Base-by-base conservation (phyloP, 2,113 vertebrate species). In the Enhydra lutris region DNA sequence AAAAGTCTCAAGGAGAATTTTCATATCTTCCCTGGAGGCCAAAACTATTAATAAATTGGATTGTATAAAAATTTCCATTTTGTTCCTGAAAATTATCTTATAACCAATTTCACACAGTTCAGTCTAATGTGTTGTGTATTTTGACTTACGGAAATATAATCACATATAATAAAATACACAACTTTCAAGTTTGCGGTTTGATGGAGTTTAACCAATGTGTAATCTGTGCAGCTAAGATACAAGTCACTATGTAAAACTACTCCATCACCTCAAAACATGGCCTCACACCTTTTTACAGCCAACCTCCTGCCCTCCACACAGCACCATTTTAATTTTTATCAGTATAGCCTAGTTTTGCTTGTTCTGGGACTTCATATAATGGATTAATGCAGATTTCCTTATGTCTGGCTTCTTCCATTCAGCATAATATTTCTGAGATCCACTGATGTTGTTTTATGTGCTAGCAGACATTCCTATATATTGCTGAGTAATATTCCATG, bases 371-470 rank as follows among this genome's bases (percentile, higher is more conserved):
- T 89, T 55, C 21, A 12, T 17, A 57, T 7, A 50, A n/a, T 11
- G 12, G 45, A 79, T 6, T 45, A 23, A 15, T n/a, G 17, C 4
- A 17, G 12, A 82, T 47, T 31, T 9, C 65, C 45, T 85, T 39
- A 8, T 18, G 1, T 17, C 29, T 45, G 15, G 18, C 2, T 81
- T 71, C 74, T 82, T 65, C 69, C 59, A 36, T 23, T 61, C 55
- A 31, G 2, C 20, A 24, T 39, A 20, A 20, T 50, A 39, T 42
- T 88, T 47, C 81, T 7, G 34, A 85, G 21, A n/a, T 31, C 13
- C 39, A 23, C 17, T 0, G 2, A 7, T 3, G 0, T 3, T 23
- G 4, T 12, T 21, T 0, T 11, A 17, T 3, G 12, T 67, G 34
- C 71, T 52, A 20, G n/a, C 1, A 47, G 17, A 17, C 18, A 24